Conservation (phyloP, 2,888 invertebrate species). For the Heteropelma amictum region DNA sequence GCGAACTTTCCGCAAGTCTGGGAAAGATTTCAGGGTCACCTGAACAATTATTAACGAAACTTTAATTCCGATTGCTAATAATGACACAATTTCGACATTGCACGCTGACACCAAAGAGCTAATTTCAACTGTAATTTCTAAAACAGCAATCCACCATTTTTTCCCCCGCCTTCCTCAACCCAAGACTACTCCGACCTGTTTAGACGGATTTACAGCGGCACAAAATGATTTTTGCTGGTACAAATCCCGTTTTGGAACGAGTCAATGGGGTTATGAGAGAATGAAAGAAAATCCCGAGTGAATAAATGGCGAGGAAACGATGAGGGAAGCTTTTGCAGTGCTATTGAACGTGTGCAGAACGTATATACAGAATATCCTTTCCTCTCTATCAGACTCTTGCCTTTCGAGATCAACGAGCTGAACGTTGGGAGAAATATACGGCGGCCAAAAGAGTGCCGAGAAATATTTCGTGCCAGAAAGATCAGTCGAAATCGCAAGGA, state of each 20-base stretch:
- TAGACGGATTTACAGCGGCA: too few species aligned
- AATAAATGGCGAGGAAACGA: slow-evolving; percentile 28
- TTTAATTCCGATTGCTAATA: too few species aligned
- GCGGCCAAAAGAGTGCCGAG: slow-evolving; percentile 9
- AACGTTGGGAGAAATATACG: slow-evolving; percentile 41
- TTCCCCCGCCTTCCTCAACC: background rate
- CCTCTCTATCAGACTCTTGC: background rate
- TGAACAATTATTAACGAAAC: too few species aligned
- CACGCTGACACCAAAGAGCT: too few species aligned
- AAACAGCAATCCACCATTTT: too few species aligned
- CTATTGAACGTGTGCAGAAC: slow-evolving; percentile 30
- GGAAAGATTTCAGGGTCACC: too few species aligned
- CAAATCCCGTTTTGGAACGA: background rate
- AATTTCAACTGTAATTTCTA: too few species aligned
- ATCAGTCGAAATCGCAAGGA: slow-evolving; percentile 37
- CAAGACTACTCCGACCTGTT: too few species aligned
- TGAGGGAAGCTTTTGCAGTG: slow-evolving; percentile 20
- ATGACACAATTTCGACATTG: too few species aligned
- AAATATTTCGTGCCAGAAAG: slow-evolving; percentile 37
- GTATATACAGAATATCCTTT: background rate
- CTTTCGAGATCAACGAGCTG: slow-evolving; percentile 46
- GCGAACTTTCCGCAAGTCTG: background rate
- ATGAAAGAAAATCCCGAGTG: slow-evolving; percentile 60
- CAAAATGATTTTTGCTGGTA: too few species aligned
- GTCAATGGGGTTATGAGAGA: slow-evolving; percentile 42